Conservation (phyloP, 92 coral and sea anemone genomes). For the Umimayanthus kanabou region DNA sequence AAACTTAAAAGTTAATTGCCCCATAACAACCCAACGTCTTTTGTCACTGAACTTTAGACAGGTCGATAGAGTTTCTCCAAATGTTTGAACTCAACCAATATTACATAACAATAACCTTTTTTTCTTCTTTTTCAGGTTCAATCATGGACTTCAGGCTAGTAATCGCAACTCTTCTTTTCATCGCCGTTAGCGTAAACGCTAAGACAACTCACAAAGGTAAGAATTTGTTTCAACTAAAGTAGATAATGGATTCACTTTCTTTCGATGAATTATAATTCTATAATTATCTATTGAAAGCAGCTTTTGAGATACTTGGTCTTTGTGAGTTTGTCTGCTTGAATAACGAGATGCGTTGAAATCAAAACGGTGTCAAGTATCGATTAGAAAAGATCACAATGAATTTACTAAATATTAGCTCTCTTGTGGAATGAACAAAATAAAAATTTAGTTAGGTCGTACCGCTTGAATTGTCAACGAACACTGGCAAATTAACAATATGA, state of each 20-base stretch:
- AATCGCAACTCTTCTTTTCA: conserved; percentile 79
- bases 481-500: background rate
- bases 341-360: background rate
- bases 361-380: background rate
- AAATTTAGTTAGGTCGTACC: background rate
- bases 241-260: background rate
- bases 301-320: background rate
- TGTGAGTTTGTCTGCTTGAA: background rate
- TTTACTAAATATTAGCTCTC: background rate
- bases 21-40: background rate
- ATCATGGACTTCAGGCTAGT: conserved; percentile 89
- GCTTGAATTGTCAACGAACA: background rate
- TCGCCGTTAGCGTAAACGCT: conserved; percentile 73
- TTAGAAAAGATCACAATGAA: background rate
- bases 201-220: conserved; percentile 77
- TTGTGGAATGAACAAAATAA: background rate
- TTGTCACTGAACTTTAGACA: background rate
- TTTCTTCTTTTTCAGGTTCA: conserved; percentile 48
- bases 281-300: conserved; percentile 16
- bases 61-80: background rate
- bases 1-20: background rate
- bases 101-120: conserved; percentile 1
- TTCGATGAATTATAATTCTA: background rate
- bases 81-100: background rate
- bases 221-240: background rate